Evolutionary conservation across 2,113 vertebrate genomes (phyloP).

Genomic region (Clupea harengus): DNA sequence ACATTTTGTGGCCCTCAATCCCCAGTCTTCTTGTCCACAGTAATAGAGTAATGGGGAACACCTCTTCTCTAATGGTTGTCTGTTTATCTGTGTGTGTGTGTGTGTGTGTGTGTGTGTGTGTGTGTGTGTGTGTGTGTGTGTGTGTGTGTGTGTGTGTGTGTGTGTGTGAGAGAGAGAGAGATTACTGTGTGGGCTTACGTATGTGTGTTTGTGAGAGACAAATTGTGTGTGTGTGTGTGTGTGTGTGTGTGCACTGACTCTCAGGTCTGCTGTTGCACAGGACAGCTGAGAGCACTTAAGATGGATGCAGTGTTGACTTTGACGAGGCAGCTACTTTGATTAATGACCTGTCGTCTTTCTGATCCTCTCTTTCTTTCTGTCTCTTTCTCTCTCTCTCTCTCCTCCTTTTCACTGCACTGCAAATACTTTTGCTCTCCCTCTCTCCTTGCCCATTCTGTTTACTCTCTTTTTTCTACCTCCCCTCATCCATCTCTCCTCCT

Average conservation of each 20-base stretch:
- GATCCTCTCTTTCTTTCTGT: neutral
- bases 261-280: neutral
- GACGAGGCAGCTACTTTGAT: neutral
- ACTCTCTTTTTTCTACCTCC: slow-evolving; percentile 34
- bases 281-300: slow-evolving; percentile 8
- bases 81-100: neutral
- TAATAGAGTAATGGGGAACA: neutral
- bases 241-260: slow-evolving; percentile 38
- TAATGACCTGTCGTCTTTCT: neutral
- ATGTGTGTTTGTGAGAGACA: neutral
- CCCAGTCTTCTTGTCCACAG: neutral
- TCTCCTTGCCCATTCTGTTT: neutral
- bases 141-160: neutral
- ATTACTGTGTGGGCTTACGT: neutral
- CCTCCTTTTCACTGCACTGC: neutral
- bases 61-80: neutral
- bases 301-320: slow-evolving; percentile 4
- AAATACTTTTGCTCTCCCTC: neutral
- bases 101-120: neutral
- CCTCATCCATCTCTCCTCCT: slow-evolving; percentile 12
- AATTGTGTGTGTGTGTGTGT: slow-evolving; percentile 10
- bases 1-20: neutral
- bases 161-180: slow-evolving; percentile 28
- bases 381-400: neutral
- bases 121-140: neutral